These are phyloP conservation scores for Hemaris fuciformis DNA, from an alignment of 2,888 invertebrate genomes.

Conservation along the genomic window DNA sequence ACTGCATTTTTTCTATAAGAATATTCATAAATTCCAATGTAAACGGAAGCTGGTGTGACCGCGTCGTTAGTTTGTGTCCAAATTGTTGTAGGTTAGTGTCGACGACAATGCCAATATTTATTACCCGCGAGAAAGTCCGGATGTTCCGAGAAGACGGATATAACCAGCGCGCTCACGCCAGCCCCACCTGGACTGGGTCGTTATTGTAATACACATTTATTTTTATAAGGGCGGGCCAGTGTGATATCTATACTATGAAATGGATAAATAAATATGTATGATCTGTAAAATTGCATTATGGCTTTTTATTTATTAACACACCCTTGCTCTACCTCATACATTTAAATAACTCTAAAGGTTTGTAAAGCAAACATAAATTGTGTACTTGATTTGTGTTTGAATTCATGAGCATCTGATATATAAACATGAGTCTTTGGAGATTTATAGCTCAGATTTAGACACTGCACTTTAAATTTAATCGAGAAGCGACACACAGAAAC, in stretches of 20 bases:
- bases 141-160: constrained; percentile 32
- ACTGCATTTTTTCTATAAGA: constrained; percentile 67
- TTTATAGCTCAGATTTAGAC: too few species aligned
- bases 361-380: too few species aligned
- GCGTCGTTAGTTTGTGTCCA: constrained; percentile 66
- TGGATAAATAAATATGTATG: constrained; percentile 82
- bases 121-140: constrained; percentile 34
- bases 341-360: too few species aligned
- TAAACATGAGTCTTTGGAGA: too few species aligned
- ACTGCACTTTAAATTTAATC: too few species aligned
- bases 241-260: constrained; percentile 82
- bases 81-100: constrained; percentile 69
- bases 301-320: constrained; percentile 13
- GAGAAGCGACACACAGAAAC: too few species aligned
- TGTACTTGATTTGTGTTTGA: too few species aligned
- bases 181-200: constrained; percentile 65
- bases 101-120: constrained; percentile 68
- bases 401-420: too few species aligned
- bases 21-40: constrained; percentile 66
- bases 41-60: constrained; percentile 56
- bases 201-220: constrained; percentile 79
- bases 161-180: constrained; percentile 61
- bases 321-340: too few species aligned
- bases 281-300: constrained; percentile 63
- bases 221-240: constrained; percentile 82